Evolutionary conservation across 2,888 invertebrate species (phyloP).

Genomic region (Hetaerina titia): DNA sequence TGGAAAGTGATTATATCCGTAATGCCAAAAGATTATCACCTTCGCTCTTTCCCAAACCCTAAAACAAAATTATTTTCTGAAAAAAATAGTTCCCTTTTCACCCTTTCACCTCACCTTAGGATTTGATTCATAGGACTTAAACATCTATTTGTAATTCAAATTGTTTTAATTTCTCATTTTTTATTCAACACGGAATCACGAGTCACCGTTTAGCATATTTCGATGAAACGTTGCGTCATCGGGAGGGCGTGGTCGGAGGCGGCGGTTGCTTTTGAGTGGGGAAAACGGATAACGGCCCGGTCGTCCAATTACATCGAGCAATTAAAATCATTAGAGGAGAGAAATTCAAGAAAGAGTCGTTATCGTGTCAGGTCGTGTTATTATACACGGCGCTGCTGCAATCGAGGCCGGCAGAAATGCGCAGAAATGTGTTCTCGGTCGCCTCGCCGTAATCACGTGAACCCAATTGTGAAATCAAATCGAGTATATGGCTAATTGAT

Average conservation of each 20-base stretch:
- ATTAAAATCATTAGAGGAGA: conserved; percentile 34
- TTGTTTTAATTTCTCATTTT: conserved; percentile 55
- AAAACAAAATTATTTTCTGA: not conserved
- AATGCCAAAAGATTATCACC: conserved; percentile 25
- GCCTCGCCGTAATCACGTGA: not conserved
- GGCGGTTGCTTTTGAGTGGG: conserved; percentile 42
- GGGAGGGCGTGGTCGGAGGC: not conserved
- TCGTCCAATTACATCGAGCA: conserved; percentile 49
- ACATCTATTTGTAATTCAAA: conserved; percentile 57
- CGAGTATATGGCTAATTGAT: not conserved
- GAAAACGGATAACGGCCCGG: conserved; percentile 22
- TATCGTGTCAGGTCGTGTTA: not conserved
- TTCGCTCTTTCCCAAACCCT: not conserved
- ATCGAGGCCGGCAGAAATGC: not conserved
- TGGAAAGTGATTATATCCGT: not conserved
- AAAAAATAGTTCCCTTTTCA: not conserved
- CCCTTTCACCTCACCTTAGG: not conserved
- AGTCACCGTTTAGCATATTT: conserved; percentile 59
- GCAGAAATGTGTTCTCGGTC: not conserved
- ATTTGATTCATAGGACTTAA: conserved; percentile 39
- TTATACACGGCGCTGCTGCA: not conserved
- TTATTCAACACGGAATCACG: conserved; percentile 26
- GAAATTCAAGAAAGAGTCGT: conserved; percentile 30
- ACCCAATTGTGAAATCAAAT: not conserved
- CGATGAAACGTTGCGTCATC: conserved; percentile 45